Evolutionary conservation across 2,113 vertebrate species (phyloP).

Genomic region (Pseudolaguvia tuberculata): DNA sequence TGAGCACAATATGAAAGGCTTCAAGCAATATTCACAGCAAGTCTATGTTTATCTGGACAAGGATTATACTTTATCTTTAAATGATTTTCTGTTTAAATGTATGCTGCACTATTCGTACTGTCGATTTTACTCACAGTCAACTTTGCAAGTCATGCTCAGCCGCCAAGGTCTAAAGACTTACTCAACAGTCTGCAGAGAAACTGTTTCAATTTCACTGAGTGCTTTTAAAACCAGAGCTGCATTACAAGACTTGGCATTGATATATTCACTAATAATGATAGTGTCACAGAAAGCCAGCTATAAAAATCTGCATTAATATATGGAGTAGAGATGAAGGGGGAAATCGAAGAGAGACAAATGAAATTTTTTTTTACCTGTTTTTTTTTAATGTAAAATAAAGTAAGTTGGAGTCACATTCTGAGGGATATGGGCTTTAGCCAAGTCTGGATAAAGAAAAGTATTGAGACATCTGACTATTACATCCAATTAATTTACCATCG

Average conservation of each 20-base stretch:
- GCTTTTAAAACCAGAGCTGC: slow-evolving; percentile 9
- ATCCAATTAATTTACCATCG: not conserved
- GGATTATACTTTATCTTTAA: not conserved
- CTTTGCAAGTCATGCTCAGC: too few species aligned
- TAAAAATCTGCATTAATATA: slow-evolving; percentile 46
- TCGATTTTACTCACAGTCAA: too few species aligned
- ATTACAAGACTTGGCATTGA: slow-evolving; percentile 49
- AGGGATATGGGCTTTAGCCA: too few species aligned
- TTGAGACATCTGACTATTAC: too few species aligned
- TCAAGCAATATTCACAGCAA: not conserved
- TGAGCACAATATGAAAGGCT: not conserved
- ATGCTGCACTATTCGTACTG: slow-evolving; percentile 26
- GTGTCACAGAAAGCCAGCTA: slow-evolving; percentile 41
- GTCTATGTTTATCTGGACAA: slow-evolving; percentile 7
- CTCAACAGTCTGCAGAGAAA: too few species aligned
- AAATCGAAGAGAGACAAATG: not conserved
- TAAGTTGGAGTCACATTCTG: not conserved
- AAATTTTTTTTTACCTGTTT: slow-evolving; percentile 8
- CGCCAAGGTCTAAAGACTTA: too few species aligned
- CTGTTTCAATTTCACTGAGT: too few species aligned
- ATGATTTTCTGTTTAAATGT: slow-evolving; percentile 28
- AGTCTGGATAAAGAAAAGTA: too few species aligned
- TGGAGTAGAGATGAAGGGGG: slow-evolving; percentile 24
- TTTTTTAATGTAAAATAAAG: slow-evolving; percentile 21
- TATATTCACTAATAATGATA: slow-evolving; percentile 47